Evolutionary conservation across 2,113 vertebrate species (phyloP).

Genomic region (Hydrochoerus hydrochaeris): DNA sequence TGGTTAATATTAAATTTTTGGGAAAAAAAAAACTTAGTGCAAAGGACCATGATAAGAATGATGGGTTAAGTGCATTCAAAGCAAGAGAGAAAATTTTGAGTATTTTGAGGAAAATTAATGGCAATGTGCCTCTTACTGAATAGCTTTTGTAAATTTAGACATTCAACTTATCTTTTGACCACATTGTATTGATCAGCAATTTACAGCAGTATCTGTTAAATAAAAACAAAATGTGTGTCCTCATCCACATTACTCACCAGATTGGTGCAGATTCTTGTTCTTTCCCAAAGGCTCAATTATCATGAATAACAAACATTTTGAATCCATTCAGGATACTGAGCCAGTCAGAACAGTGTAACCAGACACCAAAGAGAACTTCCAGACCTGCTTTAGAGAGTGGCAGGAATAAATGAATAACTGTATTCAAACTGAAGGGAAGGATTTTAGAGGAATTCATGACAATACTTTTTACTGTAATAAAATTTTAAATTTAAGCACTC

Average conservation of each 20-base stretch:
- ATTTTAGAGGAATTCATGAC: not conserved
- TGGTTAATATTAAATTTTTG: not conserved
- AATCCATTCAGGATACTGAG: not conserved
- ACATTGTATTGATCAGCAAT: too few species aligned
- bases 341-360: not conserved
- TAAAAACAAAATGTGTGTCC: not conserved
- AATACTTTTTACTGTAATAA: not conserved
- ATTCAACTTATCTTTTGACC: not conserved
- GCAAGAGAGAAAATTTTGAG: too few species aligned
- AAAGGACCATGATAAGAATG: not conserved
- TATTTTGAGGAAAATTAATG: too few species aligned
- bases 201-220: too few species aligned
- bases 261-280: not conserved
- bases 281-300: not conserved
- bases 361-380: not conserved
- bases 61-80: too few species aligned
- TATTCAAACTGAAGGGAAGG: not conserved
- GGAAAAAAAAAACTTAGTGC: not conserved
- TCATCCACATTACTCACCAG: not conserved
- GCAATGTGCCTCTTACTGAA: too few species aligned
- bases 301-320: not conserved
- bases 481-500: not conserved
- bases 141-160: not conserved
- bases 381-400: not conserved
- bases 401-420: not conserved